Evolutionary conservation across 2,113 vertebrate genomes (phyloP), one percentile per base, ranked within the genome.

Genomic region (Sinocyclocheilus maitianheensis): DNA sequence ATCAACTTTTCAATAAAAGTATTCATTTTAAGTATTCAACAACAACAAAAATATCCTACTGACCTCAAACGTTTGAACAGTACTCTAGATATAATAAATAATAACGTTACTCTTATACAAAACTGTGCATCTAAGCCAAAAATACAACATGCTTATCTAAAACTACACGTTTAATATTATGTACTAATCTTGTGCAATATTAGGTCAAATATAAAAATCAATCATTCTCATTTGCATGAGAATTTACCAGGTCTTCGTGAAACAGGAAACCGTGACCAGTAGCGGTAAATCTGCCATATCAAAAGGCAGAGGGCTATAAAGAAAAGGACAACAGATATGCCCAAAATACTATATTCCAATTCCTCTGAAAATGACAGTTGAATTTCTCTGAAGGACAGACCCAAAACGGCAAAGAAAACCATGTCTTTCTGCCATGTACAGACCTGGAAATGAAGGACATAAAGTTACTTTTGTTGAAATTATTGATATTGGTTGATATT

Each of bases 281-380:
- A 95, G 77, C 87, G 92, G 84, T 89, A 89, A 37, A 89, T 65
- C 86, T 96, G 95, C 93, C 95, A 96, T 58, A 87, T 89, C 85
- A 96, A 87, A 86, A 96, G 91, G 22, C 87, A 86, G 58, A 96
- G 37, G 0, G 93, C 92, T 83, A 93, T 34, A 30, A 96, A 81
- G 0, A 95, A 89, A 40, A 96, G 90, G 24, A 88, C 5, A 18
- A 93, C 24, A 1, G 94, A 94, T 83, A 94, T 55, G 4, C 78
- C 91, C 86, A 96, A 83, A 72, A 95, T 90, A 55, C 69, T 76
- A 67, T 95, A 95, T 85, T 95, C 95, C 77, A 94, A 85, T 0
- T 88, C 46, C 13, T 88, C 88, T 26, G 94, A 84, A 84, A 95
- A 91, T 0, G 91, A 91, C 85, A 95, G 90, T 67, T 26, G 89